phyloP scores from a whole-genome alignment of 1,140 invertebrate species.

The Cyphomyrmex costatus region DNA sequence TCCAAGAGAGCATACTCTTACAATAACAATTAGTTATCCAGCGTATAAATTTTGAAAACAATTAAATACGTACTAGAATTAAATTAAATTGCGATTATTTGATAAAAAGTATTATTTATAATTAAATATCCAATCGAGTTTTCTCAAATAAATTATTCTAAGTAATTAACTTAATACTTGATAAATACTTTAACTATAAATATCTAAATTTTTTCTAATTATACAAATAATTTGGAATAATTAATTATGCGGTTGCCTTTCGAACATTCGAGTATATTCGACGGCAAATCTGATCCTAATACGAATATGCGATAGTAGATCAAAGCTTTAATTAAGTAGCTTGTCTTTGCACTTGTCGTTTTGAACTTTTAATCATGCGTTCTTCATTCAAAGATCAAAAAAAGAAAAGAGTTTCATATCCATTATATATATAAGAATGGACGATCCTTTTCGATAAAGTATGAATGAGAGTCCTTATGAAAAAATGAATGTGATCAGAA shows the following conservation, averaged over 20 bases:
- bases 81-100: neutral
- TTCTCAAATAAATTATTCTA: neutral
- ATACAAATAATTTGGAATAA: neutral
- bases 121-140: neutral
- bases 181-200: neutral
- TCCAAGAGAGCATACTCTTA: slow-evolving; percentile 16
- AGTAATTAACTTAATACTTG: neutral
- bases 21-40: neutral
- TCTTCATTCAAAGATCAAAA: slow-evolving; percentile 54
- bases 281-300: slow-evolving; percentile 51
- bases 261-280: slow-evolving; percentile 38
- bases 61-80: slow-evolving; percentile 22
- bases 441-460: neutral
- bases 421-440: slow-evolving; percentile 17
- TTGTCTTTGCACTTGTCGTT: slow-evolving; percentile 35
- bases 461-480: neutral
- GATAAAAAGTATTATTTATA: neutral
- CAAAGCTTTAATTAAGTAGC: slow-evolving; percentile 54
- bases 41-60: neutral
- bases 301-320: slow-evolving; percentile 43
- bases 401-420: slow-evolving; percentile 38
- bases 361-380: slow-evolving; percentile 28
- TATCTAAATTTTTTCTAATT: neutral
- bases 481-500: slow-evolving; percentile 17
- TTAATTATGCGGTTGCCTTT: slow-evolving; percentile 12